These are phyloP conservation scores for Ophioderma brevispina DNA, from an alignment of 35 echinoderm and acorn worm species.

Conservation along the genomic window DNA sequence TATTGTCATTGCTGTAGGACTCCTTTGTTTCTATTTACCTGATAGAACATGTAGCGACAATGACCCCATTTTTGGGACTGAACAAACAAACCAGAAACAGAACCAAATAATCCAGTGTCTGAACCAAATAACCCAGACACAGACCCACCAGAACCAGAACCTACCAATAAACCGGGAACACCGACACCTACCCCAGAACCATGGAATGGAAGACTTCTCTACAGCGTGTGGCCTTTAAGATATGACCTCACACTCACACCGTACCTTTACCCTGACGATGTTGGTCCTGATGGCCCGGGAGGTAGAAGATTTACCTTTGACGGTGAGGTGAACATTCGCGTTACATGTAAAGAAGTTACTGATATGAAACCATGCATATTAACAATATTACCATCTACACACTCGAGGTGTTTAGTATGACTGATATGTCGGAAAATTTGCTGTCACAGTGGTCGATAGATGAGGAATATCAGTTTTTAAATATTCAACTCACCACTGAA, in stretches of 20 bases:
- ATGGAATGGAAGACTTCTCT: slow-evolving; percentile 67
- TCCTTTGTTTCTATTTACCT: slow-evolving; percentile 84
- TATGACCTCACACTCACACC: slow-evolving; percentile 76
- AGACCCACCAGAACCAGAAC: not conserved
- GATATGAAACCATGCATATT: slow-evolving; percentile 67
- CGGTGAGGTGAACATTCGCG: slow-evolving; percentile 71
- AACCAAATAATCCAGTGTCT: not conserved
- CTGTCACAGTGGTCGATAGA: not conserved
- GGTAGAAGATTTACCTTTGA: slow-evolving; percentile 78
- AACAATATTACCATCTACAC: slow-evolving; percentile 50
- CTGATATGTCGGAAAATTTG: not conserved
- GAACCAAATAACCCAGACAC: slow-evolving; percentile 7
- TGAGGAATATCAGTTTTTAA: slow-evolving; percentile 62
- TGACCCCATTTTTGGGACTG: too few relatives aligned
- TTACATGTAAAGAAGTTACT: slow-evolving; percentile 43
- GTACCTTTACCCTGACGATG: slow-evolving; percentile 68
- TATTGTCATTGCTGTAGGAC: slow-evolving; percentile 77
- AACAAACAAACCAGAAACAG: not conserved
- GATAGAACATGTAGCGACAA: slow-evolving; percentile 52
- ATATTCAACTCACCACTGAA: slow-evolving; percentile 23
- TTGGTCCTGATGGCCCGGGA: not conserved
- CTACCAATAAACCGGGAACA: not conserved
- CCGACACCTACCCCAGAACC: not conserved
- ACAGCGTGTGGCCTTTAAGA: slow-evolving; percentile 39
- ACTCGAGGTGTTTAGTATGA: not conserved